Evolutionary conservation across 2,888 invertebrate genomes (phyloP), one percentile per base, ranked within the genome.

Genomic region (Caenorhabditis sp.): DNA sequence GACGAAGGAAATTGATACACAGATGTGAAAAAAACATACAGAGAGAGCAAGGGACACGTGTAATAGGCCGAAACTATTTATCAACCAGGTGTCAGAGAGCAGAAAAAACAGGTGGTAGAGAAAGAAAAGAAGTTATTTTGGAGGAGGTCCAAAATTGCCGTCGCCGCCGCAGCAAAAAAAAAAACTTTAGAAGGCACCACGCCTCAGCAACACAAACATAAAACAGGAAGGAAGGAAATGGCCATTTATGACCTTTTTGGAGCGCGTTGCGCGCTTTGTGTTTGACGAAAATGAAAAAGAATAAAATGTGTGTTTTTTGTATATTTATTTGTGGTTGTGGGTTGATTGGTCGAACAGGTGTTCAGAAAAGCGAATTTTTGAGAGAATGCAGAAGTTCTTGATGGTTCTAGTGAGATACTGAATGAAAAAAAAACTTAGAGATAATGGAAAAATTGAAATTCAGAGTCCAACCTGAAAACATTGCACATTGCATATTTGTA

Each of bases 1-100:
- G 19, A n/a, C n/a, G 50, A 50, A 50, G n/a, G 50, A 37, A 65
- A 60, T 21, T 27, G 36, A 50, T 14, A 54, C 19, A 57, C 43
- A 77, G 31, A 31, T 31, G 31, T 31, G 31, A 31, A 31, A 31
- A 31, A 31, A 31, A 31, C 4, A 31, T 10, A 31, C 31, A 31
- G 31, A 31, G 31, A 4, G 10, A 31, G 31, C 31, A 10, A 31
- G 31, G 31, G 31, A 31, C 31, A 31, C 31, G 31, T 31, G 31
- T 31, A 31, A 31, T 31, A 31, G 31, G 31, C 31, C 31, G 10
- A 31, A 31, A 31, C 31, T 31, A 31, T 31, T 31, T 31, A 31
- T 31, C 31, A 31, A 31, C 31, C 31, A 31, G 31, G 31, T 31
- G 50, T 19, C 50, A 14, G 19, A 50, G 17, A 4, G 14, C 19